Evolutionary conservation across 2,888 invertebrate genomes (phyloP).

Genomic region (Schrankia costaestrigalis): DNA sequence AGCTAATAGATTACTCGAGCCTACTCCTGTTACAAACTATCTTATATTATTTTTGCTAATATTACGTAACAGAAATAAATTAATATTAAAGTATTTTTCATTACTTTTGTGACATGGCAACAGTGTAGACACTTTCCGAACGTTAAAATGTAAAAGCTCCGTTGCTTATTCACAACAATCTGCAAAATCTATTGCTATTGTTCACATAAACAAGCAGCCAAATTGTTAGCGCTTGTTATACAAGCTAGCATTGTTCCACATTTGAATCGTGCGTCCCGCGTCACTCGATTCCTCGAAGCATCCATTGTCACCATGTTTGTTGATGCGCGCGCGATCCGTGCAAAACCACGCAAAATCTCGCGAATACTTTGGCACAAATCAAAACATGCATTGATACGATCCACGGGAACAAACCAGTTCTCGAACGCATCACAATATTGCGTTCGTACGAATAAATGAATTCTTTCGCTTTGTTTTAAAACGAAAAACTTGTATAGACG

Average conservation of each 20-base stretch:
- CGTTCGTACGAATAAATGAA: conserved; percentile 25
- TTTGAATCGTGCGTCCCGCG: conserved; percentile 61
- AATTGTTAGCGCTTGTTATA: conserved; percentile 71
- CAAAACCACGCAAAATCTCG: conserved; percentile 68
- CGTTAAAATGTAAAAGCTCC: conserved; percentile 55
- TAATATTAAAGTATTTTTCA: not conserved
- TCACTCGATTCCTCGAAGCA: conserved; percentile 69
- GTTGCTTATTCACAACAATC: conserved; percentile 48
- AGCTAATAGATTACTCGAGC: conserved; percentile 10
- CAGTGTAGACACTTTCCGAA: no score
- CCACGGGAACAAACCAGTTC: conserved; percentile 41
- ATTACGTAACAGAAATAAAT: not conserved
- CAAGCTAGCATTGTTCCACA: conserved; percentile 74
- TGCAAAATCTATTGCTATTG: conserved; percentile 62
- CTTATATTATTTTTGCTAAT: not conserved
- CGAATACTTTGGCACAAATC: conserved; percentile 56
- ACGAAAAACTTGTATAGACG: conserved; percentile 3
- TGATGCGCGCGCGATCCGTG: conserved; percentile 53
- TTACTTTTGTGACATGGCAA: not conserved
- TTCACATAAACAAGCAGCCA: conserved; percentile 64
- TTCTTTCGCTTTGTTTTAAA: conserved; percentile 15
- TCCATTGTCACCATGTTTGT: conserved; percentile 77
- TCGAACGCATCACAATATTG: conserved; percentile 29
- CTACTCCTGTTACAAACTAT: conserved; percentile 5
- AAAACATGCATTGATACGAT: conserved; percentile 60